Base-by-base conservation (phyloP, 2,888 invertebrate species). In the Bembecia ichneumoniformis region DNA sequence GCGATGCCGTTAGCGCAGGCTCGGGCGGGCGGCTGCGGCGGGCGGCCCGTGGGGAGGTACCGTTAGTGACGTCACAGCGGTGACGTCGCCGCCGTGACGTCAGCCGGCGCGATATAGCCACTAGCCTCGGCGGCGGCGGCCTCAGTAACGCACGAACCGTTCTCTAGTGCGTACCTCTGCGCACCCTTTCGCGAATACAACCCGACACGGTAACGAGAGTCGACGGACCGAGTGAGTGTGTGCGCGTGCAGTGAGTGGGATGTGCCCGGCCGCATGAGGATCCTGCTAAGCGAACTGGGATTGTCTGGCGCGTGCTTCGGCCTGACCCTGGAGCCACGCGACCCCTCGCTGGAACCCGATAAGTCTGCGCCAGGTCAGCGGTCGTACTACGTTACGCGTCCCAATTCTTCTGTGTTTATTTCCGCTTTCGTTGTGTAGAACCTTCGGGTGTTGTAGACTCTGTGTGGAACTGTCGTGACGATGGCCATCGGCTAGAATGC, bases 401-500 rank as follows among this genome's bases (percentile, higher is more conserved):
- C 78, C 71, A 69, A 76, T 72, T 74, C 81, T 81, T 80, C 82
- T 83, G 84, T 86, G 84, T 86, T 86, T 82, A 84, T 86, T 86
- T 84, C 84, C 82, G 81, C 84, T 86, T 86, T 87, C 84, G 76
- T 84, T 84, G 86, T 83, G 83, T 84, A 84, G 84, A 84, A 77
- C 82, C 83, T 82, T 63, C 76, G 79, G 82, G 78, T 82, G 75
- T 78, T 72, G 69, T 81, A 80, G 77, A 82, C 74, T 72, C 76
- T 84, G 82, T 82, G 83, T 81, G 81, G 79, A 69, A 83, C 83
- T 82, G 76, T 84, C 72, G 80, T 83, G 84, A 86, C 71, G 70
- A 86, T 86, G 86, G 87, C 86, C 72, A 77, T 82, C 75, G 86
- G 86, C 84, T 87, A 87, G 87, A 81, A 87, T 87, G 87, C 87